Percentiles rank a stretch among this genome's conserved stretches.
Conservation (phyloP, 2,113 vertebrate genomes). For the Rallus limicola region DNA sequence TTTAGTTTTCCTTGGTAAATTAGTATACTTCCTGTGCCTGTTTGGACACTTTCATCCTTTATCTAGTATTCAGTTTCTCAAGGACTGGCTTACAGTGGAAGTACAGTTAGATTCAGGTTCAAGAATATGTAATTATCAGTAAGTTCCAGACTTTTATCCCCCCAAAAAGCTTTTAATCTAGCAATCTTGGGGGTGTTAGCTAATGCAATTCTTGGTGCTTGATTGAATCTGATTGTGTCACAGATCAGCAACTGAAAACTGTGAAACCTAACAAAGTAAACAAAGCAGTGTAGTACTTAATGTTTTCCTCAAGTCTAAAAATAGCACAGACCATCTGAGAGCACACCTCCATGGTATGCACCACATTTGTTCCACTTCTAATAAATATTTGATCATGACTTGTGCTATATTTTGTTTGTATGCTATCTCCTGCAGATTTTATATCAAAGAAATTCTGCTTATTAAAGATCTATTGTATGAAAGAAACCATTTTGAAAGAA, state of each 20-base stretch:
- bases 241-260: background rate
- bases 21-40: background rate
- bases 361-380: background rate
- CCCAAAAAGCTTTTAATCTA: background rate
- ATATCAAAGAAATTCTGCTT: constrained; percentile 23
- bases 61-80: background rate
- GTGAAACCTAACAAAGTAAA: background rate
- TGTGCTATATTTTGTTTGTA: background rate
- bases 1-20: background rate
- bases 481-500: background rate
- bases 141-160: background rate
- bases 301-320: constrained; percentile 1
- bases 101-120: background rate
- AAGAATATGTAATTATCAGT: background rate
- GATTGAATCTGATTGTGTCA: background rate
- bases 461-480: background rate
- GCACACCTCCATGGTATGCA: background rate
- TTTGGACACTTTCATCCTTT: background rate
- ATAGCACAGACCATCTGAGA: background rate
- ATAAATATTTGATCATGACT: constrained; percentile 1
- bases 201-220: background rate
- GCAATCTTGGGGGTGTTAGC: background rate
- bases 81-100: background rate
- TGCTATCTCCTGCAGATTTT: background rate
- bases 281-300: background rate